phyloP scores from a whole-genome alignment of 2,113 vertebrate species.

The Acinonyx jubatus region DNA sequence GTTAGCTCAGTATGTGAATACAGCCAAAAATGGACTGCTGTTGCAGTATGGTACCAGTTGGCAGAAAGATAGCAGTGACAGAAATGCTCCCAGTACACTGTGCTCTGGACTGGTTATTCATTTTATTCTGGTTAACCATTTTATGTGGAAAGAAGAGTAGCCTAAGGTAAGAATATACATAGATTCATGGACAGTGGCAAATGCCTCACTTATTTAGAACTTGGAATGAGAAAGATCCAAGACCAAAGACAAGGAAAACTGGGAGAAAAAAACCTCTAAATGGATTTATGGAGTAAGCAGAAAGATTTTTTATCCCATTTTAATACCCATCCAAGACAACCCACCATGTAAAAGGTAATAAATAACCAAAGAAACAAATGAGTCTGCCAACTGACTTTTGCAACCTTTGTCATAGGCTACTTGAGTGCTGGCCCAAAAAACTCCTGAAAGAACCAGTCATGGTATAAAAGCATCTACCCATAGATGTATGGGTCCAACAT shows the following conservation, averaged over 20 bases:
- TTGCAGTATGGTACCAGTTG: fast-evolving
- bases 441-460: neutral
- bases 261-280: neutral
- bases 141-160: neutral
- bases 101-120: neutral
- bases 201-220: neutral
- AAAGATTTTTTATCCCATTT: neutral
- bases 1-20: neutral
- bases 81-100: neutral
- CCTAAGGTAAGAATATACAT: neutral
- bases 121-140: neutral
- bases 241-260: too few species aligned
- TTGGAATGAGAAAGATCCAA: neutral
- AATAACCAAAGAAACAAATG: neutral
- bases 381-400: neutral
- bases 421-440: neutral
- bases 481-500: neutral
- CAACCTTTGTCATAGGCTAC: neutral
- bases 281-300: neutral
- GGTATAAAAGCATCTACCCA: neutral
- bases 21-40: neutral
- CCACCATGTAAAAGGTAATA: too few species aligned
- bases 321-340: neutral
- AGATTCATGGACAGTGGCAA: neutral
- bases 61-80: neutral